Evolutionary conservation across 1,140 invertebrate species (phyloP).

Genomic region (Bathynomus jamesi): DNA sequence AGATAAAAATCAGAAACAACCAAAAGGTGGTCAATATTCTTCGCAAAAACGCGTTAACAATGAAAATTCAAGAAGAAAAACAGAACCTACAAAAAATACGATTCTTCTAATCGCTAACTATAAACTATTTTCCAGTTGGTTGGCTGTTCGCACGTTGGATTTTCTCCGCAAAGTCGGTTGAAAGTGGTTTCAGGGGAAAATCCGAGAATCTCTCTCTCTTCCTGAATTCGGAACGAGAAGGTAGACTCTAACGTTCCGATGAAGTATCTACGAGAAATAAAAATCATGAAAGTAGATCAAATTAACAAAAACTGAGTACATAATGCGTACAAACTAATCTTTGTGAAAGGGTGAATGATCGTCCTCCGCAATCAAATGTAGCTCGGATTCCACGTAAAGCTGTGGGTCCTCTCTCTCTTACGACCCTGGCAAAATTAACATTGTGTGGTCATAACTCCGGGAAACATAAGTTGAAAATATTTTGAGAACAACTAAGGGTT

Average conservation of each 20-base stretch:
- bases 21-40: no score
- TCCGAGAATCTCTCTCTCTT: slow-evolving; percentile 90
- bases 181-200: slow-evolving; percentile 74
- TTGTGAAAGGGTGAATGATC: neutral
- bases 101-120: no score
- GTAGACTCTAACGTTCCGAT: slow-evolving; percentile 90
- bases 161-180: slow-evolving; percentile 67
- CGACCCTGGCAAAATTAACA: no score
- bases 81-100: no score
- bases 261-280: slow-evolving; percentile 57
- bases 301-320: neutral
- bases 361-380: neutral
- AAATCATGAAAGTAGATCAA: neutral
- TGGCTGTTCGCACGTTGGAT: slow-evolving; percentile 48
- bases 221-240: slow-evolving; percentile 92
- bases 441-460: no score
- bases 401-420: no score
- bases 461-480: no score
- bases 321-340: neutral
- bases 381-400: no score
- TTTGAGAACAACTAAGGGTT: no score
- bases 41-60: no score
- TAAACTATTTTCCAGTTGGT: slow-evolving; percentile 46
- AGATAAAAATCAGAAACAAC: no score
- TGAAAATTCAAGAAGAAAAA: no score